Evolutionary conservation across 2,888 invertebrate genomes (phyloP).

Genomic region (Philereme transversata): DNA sequence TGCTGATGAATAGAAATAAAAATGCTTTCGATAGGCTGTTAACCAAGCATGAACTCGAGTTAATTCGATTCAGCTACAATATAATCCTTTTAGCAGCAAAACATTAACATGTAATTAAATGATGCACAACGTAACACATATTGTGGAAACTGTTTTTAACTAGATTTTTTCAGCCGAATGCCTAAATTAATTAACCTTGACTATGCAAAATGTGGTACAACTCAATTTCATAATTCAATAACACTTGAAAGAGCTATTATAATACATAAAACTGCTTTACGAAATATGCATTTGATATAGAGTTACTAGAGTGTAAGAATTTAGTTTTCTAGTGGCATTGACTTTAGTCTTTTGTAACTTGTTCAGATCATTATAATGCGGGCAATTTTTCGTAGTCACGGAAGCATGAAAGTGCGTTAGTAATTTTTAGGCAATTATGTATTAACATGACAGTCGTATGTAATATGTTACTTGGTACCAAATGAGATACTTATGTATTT

Average conservation of each 20-base stretch:
- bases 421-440: constrained; percentile 21
- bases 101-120: constrained; percentile 7
- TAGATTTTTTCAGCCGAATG: constrained; percentile 24
- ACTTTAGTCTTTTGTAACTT: constrained; percentile 64
- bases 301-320: constrained; percentile 62
- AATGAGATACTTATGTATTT: neutral
- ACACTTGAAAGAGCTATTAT: constrained; percentile 45
- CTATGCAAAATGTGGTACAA: constrained; percentile 34
- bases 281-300: constrained; percentile 60
- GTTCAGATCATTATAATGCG: constrained; percentile 43
- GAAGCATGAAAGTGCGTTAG: constrained; percentile 63
- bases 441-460: constrained; percentile 16
- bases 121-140: constrained; percentile 3
- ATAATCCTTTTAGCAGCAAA: neutral
- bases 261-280: constrained; percentile 48
- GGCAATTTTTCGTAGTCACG: constrained; percentile 53
- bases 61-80: neutral
- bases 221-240: constrained; percentile 37
- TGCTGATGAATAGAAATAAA: neutral
- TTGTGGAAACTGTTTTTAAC: neutral
- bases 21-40: neutral
- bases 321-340: constrained; percentile 69
- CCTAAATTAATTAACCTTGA: constrained; percentile 38
- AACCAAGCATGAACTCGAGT: neutral
- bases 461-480: constrained; percentile 16